Base-by-base conservation (phyloP, 2,113 vertebrate species). In the Tychaedon coryphoeus region DNA sequence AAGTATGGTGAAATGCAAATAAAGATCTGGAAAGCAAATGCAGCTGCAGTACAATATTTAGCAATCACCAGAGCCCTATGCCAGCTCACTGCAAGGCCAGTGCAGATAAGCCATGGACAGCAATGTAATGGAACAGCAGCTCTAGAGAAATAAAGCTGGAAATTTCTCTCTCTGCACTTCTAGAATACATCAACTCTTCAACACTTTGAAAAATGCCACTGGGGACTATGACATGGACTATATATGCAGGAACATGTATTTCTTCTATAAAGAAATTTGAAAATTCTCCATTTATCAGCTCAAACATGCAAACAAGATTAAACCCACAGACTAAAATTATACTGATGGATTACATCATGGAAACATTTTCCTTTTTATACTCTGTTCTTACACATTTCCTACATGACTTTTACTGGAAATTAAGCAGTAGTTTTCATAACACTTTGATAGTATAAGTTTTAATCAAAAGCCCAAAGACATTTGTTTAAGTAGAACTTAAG, bases 1-100 rank as follows among this genome's bases (percentile, higher is more conserved):
- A 84, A 93, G 43, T 25, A 93, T 24, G 40, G 70, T 81, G 87
- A 91, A 93, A 95, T 24, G n/a, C 40, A 72, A 80, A 94, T 43
- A 91, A 76, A 58, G n/a, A 43, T 36, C 50, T 88, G 57, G 84
- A 92, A 76, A 73, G 36, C 54, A 92, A 79, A 79, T n/a, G 67
- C 75, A 88, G 77, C 45, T 66, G 28, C 89, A 92, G 65, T 45
- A 50, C 43, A 92, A 2, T 36, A 51, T 84, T 88, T 75, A 80
- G 75, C 64, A 86, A 91, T 43, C 75, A 61, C 29, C 62, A 48
- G 7, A 65, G n/a, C 50, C 9, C 0, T 0, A 5, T 54, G 86
- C 47, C 83, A 92, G 62, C 50, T 76, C 29, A 40, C 75, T 96
- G 75, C 58, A 71, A 83, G 34, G 60, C 67, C 72, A 73, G 70